These are phyloP conservation scores for Coilia nasus DNA, from an alignment of 2,797 vertebrate species.

Conservation along the genomic window DNA sequence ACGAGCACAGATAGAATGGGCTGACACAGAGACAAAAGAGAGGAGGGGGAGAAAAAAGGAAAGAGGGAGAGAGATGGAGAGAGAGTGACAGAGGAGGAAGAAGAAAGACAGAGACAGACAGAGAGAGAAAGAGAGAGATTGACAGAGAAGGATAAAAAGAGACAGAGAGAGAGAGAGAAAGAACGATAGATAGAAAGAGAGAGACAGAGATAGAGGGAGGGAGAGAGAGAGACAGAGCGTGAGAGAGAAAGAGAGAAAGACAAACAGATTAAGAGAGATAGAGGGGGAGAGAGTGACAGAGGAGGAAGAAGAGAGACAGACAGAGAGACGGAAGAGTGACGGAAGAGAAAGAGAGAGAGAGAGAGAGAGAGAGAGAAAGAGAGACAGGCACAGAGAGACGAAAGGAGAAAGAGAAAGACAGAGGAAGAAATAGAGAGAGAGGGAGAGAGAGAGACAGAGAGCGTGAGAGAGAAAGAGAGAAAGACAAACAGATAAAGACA, in stretches of 20 bases:
- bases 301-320: no score
- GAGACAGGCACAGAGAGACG: no score
- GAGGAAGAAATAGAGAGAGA: background rate
- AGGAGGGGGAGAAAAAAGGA: no score
- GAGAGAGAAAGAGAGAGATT: slow-evolving; percentile 45
- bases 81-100: no score
- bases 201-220: background rate
- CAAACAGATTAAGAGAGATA: slow-evolving; percentile 14
- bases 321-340: background rate
- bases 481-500: slow-evolving; percentile 46
- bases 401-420: background rate
- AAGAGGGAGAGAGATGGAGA: no score
- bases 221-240: no score
- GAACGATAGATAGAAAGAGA: background rate
- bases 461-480: background rate
- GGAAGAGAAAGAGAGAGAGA: background rate
- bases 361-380: slow-evolving; percentile 1
- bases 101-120: background rate
- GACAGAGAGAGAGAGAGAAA: no score
- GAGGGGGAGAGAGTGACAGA: no score
- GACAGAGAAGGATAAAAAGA: slow-evolving; percentile 11
- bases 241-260: slow-evolving; percentile 36
- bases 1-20: background rate
- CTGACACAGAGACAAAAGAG: no score
- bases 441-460: slow-evolving; percentile 42